A percentile compares a stretch with the other conserved stretches of the same genome.
phyloP scores from a whole-genome alignment of 2,113 vertebrate genomes.

The Platichthys stellatus region DNA sequence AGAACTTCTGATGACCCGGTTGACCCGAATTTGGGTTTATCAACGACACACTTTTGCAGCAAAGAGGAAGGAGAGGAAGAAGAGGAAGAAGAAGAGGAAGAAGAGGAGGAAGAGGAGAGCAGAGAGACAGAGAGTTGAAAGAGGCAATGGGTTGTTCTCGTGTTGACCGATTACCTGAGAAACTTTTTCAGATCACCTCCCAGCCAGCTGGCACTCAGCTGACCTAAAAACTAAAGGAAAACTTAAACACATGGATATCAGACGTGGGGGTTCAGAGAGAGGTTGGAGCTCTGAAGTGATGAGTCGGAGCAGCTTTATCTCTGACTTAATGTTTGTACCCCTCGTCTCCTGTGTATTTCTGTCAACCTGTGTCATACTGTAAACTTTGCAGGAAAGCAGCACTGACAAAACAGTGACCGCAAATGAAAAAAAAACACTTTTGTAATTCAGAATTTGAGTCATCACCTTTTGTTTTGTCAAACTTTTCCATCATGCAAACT shows the following conservation, averaged over 20 bases:
- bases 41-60: constrained; percentile 57
- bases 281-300: constrained; percentile 6
- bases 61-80: constrained; percentile 7
- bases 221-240: constrained; percentile 29
- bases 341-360: neutral
- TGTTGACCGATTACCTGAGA: constrained; percentile 64
- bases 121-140: constrained; percentile 63
- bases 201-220: constrained; percentile 36
- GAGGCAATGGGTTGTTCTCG: constrained; percentile 61
- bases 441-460: neutral
- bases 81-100: neutral
- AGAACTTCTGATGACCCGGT: constrained; percentile 43
- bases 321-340: neutral
- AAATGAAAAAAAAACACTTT: constrained; percentile 11
- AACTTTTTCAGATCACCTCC: constrained; percentile 55
- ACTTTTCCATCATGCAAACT: neutral
- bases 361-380: neutral
- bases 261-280: constrained; percentile 18
- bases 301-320: constrained; percentile 33
- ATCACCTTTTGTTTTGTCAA: neutral
- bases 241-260: constrained; percentile 34
- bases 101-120: neutral
- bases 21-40: constrained; percentile 60
- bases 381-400: neutral
- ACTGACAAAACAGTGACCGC: neutral